Evolutionary conservation across 1,140 invertebrate genomes (phyloP), one percentile per base, ranked within the genome.

Genomic region (Drosophila tsacasi): DNA sequence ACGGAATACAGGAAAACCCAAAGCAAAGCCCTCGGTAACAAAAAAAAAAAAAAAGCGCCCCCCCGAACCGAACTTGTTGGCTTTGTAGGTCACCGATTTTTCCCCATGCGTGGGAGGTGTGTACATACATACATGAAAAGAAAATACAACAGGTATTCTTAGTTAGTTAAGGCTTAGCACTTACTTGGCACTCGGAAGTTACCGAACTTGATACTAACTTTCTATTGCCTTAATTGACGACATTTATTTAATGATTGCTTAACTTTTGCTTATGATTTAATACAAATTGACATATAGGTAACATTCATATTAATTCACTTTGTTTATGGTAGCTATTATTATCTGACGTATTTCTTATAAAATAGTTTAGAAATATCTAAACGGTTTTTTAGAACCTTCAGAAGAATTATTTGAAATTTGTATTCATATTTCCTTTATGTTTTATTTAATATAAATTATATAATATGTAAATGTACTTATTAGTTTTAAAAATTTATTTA

Each of bases 31-130:
- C 19, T 55, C 23, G 47, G 27, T 32, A 63, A 25, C 17, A 13
- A 17, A 19, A n/a, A 23, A 15, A 52, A 21, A 62, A 32, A 42
- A 19, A 15, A 50, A 37, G 32, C n/a, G 13, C 30, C 25, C 19
- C 52, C 54, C 50, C 27, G 2, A 37, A 12, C 40, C 64, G 63
- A 72, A 73, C 69, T 60, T 73, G 71, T 73, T 73, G 67, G 54
- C 67, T 85, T 79, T 85, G 80, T 86, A 83, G 83, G 83, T 86
- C 83, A 86, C 65, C 73, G 54, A 85, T 83, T 83, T 83, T 46
- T 17, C 50, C 19, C 21, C 58, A 30, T 58, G 10, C 21, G 39
- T 23, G 35, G 32, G 49, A 55, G 30, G 49, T 39, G 61, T 54
- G n/a, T n/a, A n/a, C n/a, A n/a, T n/a, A 25, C 37, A 46, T 65